phyloP scores from a whole-genome alignment of 2,888 invertebrate genomes.

The Tetheella fluctuosa region DNA sequence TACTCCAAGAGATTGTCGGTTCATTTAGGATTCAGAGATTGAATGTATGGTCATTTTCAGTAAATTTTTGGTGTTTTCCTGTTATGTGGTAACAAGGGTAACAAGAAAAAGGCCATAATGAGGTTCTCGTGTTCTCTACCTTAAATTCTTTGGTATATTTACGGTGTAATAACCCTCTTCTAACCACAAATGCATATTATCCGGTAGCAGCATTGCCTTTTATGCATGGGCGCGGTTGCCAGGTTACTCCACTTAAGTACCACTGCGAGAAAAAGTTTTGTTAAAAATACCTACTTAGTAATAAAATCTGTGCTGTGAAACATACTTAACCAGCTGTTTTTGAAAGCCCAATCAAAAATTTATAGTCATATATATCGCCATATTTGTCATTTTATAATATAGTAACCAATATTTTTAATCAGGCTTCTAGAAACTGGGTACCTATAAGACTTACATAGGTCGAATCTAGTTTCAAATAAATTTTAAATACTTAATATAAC shows the following conservation, averaged over 20 bases:
- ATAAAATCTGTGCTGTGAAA: no score
- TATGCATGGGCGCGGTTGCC: not conserved
- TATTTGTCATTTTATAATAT: no score
- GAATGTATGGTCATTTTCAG: not conserved
- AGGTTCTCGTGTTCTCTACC: not conserved
- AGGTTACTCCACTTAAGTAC: no score
- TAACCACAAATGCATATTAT: conserved; percentile 5
- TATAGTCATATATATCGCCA: no score
- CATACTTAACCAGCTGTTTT: no score
- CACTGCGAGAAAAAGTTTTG: no score
- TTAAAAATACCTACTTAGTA: no score
- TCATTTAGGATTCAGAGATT: not conserved
- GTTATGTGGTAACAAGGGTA: not conserved
- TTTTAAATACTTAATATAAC: no score
- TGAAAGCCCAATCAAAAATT: no score
- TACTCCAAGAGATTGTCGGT: not conserved
- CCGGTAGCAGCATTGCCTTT: not conserved
- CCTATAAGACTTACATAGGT: conserved; percentile 17
- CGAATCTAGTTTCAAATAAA: conserved; percentile 11
- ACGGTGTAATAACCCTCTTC: not conserved
- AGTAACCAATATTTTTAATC: no score
- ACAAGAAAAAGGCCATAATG: not conserved
- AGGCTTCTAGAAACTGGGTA: no score
- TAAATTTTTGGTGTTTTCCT: not conserved
- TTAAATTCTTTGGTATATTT: not conserved